Evolutionary conservation across 2,888 invertebrate genomes (phyloP).

Genomic region (Apodemia duryi): DNA sequence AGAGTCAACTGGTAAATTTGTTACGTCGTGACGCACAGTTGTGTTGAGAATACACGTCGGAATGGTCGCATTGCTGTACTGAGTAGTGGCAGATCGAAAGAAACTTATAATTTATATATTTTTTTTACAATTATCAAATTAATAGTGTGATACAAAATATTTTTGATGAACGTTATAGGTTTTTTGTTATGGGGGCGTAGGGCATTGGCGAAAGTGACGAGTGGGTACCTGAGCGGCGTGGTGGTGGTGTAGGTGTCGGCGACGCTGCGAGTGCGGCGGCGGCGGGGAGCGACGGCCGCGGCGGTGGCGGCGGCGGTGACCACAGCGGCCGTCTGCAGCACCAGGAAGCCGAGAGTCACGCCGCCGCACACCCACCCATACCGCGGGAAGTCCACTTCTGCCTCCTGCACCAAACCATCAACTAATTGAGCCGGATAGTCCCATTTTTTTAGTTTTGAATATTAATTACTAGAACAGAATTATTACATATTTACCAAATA

Average conservation of each 20-base stretch:
- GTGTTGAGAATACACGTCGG: background rate
- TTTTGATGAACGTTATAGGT: background rate
- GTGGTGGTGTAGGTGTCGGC: conserved; percentile 25
- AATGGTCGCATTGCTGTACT: background rate
- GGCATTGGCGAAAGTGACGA: background rate
- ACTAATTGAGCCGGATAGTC: too few relatives aligned
- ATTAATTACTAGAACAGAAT: too few relatives aligned
- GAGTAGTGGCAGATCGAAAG: too few relatives aligned
- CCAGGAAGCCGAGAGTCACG: conserved; percentile 25
- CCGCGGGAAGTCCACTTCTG: conserved; percentile 31
- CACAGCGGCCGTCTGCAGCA: conserved; percentile 23
- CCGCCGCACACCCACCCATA: conserved; percentile 27
- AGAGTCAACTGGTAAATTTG: too few relatives aligned
- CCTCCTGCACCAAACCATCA: conserved; percentile 28
- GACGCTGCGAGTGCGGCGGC: conserved; percentile 31
- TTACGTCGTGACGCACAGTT: too few relatives aligned
- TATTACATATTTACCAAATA: too few relatives aligned
- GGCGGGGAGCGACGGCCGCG: conserved; percentile 44
- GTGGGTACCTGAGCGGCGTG: conserved; percentile 30
- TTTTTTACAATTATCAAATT: background rate
- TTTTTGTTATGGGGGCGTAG: background rate
- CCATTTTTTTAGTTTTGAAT: too few relatives aligned
- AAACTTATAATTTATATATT: background rate
- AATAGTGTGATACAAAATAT: conserved; percentile 5
- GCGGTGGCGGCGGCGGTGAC: conserved; percentile 36